phyloP scores from a whole-genome alignment of 2,113 vertebrate species.

The Saimiri boliviensis region DNA sequence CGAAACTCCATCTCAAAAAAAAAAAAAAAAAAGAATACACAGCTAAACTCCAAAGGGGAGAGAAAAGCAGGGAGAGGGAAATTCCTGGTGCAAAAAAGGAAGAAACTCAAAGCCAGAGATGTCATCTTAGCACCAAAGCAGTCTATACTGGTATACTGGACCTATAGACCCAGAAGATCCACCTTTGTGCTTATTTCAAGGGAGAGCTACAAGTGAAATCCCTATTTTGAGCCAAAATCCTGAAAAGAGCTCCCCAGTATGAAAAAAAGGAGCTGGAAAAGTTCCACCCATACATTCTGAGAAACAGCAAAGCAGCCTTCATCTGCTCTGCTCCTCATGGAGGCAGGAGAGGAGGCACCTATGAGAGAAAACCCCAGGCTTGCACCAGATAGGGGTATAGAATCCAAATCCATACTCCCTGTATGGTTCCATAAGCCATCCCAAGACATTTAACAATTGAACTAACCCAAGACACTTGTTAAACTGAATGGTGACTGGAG shows the following conservation, averaged over 20 bases:
- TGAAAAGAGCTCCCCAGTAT: neutral
- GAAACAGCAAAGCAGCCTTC: neutral
- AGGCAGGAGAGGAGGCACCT: neutral
- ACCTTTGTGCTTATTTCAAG: neutral
- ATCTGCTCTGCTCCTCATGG: neutral
- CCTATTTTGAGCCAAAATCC: neutral
- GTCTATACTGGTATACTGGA: neutral
- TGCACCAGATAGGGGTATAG: neutral
- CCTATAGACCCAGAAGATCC: neutral
- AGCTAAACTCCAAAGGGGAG: neutral
- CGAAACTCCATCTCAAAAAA: no score
- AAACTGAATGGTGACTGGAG: neutral
- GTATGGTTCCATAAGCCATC: neutral
- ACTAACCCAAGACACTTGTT: neutral
- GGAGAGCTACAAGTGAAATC: neutral
- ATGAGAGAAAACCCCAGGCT: neutral
- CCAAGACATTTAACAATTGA: neutral
- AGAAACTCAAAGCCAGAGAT: slow-evolving; percentile 9
- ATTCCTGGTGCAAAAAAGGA: neutral
- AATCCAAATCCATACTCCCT: neutral
- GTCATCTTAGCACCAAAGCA: neutral
- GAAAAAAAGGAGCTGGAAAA: neutral
- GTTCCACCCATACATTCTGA: neutral
- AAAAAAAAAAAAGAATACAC: neutral
- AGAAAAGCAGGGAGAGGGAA: neutral